Evolutionary conservation across 1,140 invertebrate genomes (phyloP).

Genomic region (Belonocnema kinseyi): DNA sequence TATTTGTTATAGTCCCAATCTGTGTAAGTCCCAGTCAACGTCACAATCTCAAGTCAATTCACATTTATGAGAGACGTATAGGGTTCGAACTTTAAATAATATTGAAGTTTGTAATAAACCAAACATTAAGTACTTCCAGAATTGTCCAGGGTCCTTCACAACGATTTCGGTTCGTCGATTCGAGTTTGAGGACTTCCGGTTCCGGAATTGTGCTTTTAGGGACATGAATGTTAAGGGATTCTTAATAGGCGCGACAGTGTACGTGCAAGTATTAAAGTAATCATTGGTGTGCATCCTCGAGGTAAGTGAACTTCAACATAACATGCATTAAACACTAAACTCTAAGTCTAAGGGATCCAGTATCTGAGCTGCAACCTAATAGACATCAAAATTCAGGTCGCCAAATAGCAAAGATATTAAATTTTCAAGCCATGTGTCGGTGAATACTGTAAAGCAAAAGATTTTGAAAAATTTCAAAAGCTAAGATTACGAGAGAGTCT

Average conservation of each 20-base stretch:
- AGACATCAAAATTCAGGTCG: background rate
- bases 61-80: too few species aligned
- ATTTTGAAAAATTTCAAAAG: too few species aligned
- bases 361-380: background rate
- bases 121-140: too few species aligned
- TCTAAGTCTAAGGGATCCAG: background rate
- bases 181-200: background rate
- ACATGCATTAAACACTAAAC: slow-evolving; percentile 2
- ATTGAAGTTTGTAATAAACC: too few species aligned
- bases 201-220: slow-evolving; percentile 4
- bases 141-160: background rate
- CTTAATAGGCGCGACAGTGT: background rate
- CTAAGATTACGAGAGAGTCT: too few species aligned
- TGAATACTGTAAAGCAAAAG: background rate
- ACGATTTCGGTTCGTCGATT: background rate
- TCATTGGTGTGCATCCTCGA: background rate
- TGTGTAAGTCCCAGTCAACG: too few species aligned
- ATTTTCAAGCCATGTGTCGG: background rate
- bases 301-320: slow-evolving; percentile 17
- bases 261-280: slow-evolving; percentile 7
- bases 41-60: too few species aligned
- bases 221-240: slow-evolving; percentile 5
- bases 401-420: background rate
- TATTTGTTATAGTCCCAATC: too few species aligned
- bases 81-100: too few species aligned